Percentiles rank a stretch among this genome's conserved stretches.
phyloP scores from a whole-genome alignment of 1,140 invertebrate genomes.

The Papilio glaucus region DNA sequence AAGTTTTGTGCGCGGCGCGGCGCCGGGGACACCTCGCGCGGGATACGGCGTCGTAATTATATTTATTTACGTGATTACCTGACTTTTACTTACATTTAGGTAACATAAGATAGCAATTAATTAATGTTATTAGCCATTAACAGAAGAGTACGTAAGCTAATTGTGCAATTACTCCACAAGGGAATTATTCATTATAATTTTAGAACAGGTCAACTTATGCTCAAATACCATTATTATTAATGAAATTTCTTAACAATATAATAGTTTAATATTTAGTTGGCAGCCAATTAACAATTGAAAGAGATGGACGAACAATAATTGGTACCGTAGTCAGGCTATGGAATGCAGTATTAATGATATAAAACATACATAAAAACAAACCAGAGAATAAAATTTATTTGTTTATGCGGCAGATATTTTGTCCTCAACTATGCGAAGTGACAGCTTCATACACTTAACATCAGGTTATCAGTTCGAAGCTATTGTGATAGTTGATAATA shows the following conservation, averaged over 20 bases:
- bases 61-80: conserved; percentile 22
- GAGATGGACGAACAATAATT: too few species aligned
- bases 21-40: neutral
- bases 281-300: too few species aligned
- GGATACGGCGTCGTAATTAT: conserved; percentile 4
- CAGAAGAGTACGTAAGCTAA: neutral
- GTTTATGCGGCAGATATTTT: too few species aligned
- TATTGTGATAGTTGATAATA: too few species aligned
- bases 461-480: too few species aligned
- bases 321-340: too few species aligned
- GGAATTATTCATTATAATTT: neutral
- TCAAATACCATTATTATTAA: neutral
- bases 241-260: neutral
- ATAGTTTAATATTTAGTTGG: neutral
- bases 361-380: too few species aligned
- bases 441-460: too few species aligned
- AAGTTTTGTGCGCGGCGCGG: neutral
- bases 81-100: conserved; percentile 14
- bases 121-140: neutral
- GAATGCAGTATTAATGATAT: too few species aligned
- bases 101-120: conserved; percentile 8
- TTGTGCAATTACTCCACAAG: neutral
- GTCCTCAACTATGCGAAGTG: too few species aligned
- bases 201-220: neutral
- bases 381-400: too few species aligned